phyloP scores from a whole-genome alignment of 1,140 invertebrate species.

The Drosophila chauvacae region DNA sequence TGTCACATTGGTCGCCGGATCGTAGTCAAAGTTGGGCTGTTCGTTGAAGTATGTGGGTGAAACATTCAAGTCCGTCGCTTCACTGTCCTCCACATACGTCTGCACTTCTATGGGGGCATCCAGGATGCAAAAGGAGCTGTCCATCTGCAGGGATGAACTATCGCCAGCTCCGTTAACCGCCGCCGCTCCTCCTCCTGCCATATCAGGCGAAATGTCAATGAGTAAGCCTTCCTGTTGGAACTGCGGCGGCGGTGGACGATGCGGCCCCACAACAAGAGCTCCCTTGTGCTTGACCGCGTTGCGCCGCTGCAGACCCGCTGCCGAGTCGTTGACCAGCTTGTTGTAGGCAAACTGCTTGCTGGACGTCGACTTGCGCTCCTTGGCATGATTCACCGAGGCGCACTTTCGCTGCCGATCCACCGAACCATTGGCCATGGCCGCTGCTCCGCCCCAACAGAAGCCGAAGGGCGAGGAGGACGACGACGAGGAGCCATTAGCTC shows the following conservation, averaged over 20 bases:
- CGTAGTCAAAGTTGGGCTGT: constrained; percentile 59
- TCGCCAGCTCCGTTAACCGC: constrained; percentile 28
- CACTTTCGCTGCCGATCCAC: constrained; percentile 82
- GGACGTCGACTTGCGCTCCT: constrained; percentile 85
- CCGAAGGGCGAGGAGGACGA: constrained; percentile 89
- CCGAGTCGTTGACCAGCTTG: constrained; percentile 89
- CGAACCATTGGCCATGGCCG: too few species aligned
- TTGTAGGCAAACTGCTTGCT: constrained; percentile 91
- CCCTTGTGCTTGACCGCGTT: constrained; percentile 58
- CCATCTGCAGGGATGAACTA: constrained; percentile 64
- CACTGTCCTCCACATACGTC: constrained; percentile 60
- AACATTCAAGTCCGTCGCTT: constrained; percentile 17
- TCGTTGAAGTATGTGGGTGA: constrained; percentile 71
- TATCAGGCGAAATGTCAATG: constrained; percentile 87
- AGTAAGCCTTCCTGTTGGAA: constrained; percentile 86
- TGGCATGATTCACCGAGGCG: constrained; percentile 82
- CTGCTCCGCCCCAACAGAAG: constrained; percentile 94
- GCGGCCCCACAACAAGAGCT: constrained; percentile 76
- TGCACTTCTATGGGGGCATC: constrained; percentile 91
- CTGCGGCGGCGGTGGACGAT: constrained; percentile 85
- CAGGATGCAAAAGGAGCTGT: constrained; percentile 87
- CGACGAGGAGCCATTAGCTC: constrained; percentile 86
- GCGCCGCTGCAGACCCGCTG: constrained; percentile 61
- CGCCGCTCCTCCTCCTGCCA: constrained; percentile 38
- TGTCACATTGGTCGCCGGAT: constrained; percentile 2